Evolutionary conservation across 1,140 invertebrate species (phyloP), one percentile per base, ranked within the genome.

Genomic region (Drosophila pallidifrons): DNA sequence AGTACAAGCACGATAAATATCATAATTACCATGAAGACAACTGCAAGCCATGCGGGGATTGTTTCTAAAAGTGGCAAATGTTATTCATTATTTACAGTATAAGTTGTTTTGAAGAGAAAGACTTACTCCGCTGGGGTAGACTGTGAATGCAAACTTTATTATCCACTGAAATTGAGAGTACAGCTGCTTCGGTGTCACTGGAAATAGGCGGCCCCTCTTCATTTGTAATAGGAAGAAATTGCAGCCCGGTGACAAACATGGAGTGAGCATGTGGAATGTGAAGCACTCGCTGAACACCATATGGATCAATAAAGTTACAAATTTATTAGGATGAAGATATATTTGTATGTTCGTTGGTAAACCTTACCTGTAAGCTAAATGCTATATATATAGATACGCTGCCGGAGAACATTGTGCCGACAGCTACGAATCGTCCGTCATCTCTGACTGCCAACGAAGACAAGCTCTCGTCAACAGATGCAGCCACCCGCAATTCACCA

Each of bases 121-220:
- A 95, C 95, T 95, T 93, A 98, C 97, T 94, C 94, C 96, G 95
- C 91, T 95, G 95, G 35, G 96, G 96, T 93, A 98, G 95, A 90
- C 96, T 97, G 93, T 99, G 98, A 86, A 99, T 95, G 86, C 96
- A 97, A 66, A 99, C 95, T 93, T 96, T 96, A 93, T 99, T 98
- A 94, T 99, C 98, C 46, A 98, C 97, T 15, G 98, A 99, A 80
- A 99, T 98, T 91, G 97, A 98, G 49, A 99, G 94, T 72, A 99
- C 96, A 8, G 97, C 97, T 60, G 97, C 96, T 91, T 97, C 96
- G 30, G 96, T 95, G 81, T 95, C 95, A 85, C 95, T 95, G 11
- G 95, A 95, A 51, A 96, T 95, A 11, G 95, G 93, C 52, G 94
- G 94, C 15, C 94, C 94, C 72, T 95, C 94, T 64, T 92, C 90